phyloP scores from a whole-genome alignment of 2,797 vertebrate species.

The Siniperca obscura region DNA sequence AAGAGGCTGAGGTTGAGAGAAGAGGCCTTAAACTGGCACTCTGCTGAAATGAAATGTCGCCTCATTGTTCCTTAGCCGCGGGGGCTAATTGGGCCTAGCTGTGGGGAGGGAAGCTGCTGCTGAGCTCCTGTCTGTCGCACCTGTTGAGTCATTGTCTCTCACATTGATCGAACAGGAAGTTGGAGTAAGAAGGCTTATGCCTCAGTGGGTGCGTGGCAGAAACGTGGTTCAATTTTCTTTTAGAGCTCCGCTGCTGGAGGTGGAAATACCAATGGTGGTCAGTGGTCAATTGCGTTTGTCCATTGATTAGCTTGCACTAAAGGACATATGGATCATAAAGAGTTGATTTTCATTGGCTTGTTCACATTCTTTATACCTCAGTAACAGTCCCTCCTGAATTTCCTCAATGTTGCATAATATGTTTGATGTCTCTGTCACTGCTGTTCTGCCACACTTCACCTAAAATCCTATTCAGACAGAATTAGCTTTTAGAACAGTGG shows the following conservation, averaged over 20 bases:
- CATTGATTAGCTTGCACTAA: conserved; percentile 75
- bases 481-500: conserved; percentile 5
- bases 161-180: conserved; percentile 84
- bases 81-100: conserved; percentile 83
- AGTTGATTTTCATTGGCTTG: conserved; percentile 38
- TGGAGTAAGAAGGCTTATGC: conserved; percentile 75
- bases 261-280: conserved; percentile 79
- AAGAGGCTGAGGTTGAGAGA: conserved; percentile 71
- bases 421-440: conserved; percentile 30
- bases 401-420: conserved; percentile 28
- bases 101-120: conserved; percentile 77
- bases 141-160: conserved; percentile 85
- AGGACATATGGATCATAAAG: conserved; percentile 75
- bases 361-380: conserved; percentile 40
- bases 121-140: conserved; percentile 85
- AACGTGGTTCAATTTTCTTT: conserved; percentile 84
- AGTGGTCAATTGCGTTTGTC: conserved; percentile 74
- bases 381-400: conserved; percentile 20
- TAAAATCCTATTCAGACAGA: background rate
- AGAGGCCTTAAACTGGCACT: conserved; percentile 85
- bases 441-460: conserved; percentile 35
- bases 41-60: conserved; percentile 84
- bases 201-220: conserved; percentile 78
- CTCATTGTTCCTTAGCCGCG: conserved; percentile 80
- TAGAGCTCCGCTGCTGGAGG: conserved; percentile 73